phyloP scores from a whole-genome alignment of 2,888 invertebrate species.

The Aspidiotus rigidus region DNA sequence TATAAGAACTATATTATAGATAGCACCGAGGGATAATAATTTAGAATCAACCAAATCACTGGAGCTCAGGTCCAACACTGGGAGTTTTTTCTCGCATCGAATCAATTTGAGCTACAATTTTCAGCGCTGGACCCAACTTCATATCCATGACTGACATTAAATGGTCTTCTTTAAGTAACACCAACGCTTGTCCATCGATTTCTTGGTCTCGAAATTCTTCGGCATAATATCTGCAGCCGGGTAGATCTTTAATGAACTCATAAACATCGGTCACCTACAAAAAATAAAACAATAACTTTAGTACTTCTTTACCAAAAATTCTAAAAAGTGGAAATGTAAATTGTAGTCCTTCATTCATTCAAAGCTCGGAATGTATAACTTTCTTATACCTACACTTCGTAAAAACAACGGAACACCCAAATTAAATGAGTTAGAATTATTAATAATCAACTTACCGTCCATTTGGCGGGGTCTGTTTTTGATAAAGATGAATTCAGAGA shows the following conservation, averaged over 20 bases:
- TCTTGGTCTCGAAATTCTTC: conserved; percentile 90
- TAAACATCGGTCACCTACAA: conserved; percentile 71
- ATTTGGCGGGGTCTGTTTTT: conserved; percentile 52
- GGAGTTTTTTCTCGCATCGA: conserved; percentile 57
- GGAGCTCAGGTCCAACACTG: not conserved
- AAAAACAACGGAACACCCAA: too few relatives aligned
- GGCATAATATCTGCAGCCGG: conserved; percentile 82
- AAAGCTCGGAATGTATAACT: not conserved
- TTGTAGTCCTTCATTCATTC: too few relatives aligned
- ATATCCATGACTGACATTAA: conserved; percentile 89
- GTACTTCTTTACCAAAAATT: too few relatives aligned
- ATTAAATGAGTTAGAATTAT: too few relatives aligned
- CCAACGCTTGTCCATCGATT: conserved; percentile 89
- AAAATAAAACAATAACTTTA: conserved; percentile 5
- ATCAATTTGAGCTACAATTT: conserved; percentile 86
- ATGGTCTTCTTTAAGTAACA: conserved; percentile 87
- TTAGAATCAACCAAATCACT: too few relatives aligned
- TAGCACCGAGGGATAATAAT: too few relatives aligned
- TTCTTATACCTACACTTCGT: too few relatives aligned
- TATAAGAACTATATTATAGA: too few relatives aligned
- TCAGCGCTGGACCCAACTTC: conserved; percentile 90
- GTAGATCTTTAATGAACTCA: conserved; percentile 53
- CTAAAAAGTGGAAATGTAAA: too few relatives aligned
- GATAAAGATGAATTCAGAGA: conserved; percentile 37
- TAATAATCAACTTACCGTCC: conserved; percentile 49